A percentile compares a stretch with the other conserved stretches of the same genome.
phyloP scores from a whole-genome alignment of 2,797 vertebrate species.

The Periophthalmus magnuspinnatus region DNA sequence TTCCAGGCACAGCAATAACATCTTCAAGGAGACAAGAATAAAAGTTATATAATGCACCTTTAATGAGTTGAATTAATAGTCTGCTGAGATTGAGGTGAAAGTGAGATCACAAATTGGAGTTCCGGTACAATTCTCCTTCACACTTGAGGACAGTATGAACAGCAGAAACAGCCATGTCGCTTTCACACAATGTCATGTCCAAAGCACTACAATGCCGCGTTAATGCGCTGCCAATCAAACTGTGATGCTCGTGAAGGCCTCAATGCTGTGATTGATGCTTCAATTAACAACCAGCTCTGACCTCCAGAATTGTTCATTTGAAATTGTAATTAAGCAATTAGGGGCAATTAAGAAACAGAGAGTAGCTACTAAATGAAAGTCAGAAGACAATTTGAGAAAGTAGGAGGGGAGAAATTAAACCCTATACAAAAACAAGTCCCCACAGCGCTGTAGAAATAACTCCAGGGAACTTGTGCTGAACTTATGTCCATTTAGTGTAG shows the following conservation, averaged over 20 bases:
- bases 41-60: background rate
- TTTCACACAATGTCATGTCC: constrained; percentile 72
- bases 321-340: constrained; percentile 85
- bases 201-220: constrained; percentile 66
- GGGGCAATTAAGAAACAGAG: constrained; percentile 80
- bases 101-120: background rate
- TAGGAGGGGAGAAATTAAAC: constrained; percentile 53
- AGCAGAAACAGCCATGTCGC: constrained; percentile 48
- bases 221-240: constrained; percentile 81
- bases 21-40: background rate
- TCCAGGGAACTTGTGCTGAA: constrained; percentile 65
- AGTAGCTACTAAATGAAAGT: constrained; percentile 74
- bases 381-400: constrained; percentile 74
- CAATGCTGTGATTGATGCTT: constrained; percentile 80
- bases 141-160: constrained; percentile 47
- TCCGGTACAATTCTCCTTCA: constrained; percentile 37
- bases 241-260: constrained; percentile 66
- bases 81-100: background rate
- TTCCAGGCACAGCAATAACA: background rate
- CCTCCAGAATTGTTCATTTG: constrained; percentile 83
- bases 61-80: background rate
- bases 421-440: constrained; percentile 56
- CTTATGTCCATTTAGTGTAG: constrained; percentile 73
- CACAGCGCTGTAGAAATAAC: constrained; percentile 46
- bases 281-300: constrained; percentile 79